Evolutionary conservation across 2,113 vertebrate genomes (phyloP).

Genomic region (Sinocyclocheilus grahami): DNA sequence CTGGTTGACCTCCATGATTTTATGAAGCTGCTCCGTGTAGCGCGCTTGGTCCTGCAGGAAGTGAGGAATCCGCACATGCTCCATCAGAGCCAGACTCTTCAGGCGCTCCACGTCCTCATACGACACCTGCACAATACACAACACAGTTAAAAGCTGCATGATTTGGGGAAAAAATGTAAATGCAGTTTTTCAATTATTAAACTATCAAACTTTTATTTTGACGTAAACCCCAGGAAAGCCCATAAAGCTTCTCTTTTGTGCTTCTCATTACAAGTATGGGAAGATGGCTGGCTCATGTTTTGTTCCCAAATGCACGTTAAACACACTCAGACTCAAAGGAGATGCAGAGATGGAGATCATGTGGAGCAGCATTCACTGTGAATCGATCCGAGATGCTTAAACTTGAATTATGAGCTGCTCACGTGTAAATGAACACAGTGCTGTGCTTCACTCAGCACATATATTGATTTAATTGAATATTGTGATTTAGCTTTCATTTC

Average conservation of each 20-base stretch:
- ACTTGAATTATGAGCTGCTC: neutral
- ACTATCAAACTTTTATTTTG: neutral
- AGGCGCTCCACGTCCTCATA: constrained; percentile 91
- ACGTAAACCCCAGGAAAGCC: neutral
- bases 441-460: no score
- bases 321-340: neutral
- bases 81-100: constrained; percentile 79
- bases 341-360: neutral
- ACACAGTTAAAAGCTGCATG: neutral
- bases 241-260: neutral
- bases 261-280: neutral
- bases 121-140: constrained; percentile 77
- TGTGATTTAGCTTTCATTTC: neutral
- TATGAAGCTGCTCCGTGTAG: constrained; percentile 86
- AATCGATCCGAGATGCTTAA: neutral
- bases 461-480: neutral
- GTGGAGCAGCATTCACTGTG: neutral
- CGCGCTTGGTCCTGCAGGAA: constrained; percentile 85
- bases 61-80: constrained; percentile 87
- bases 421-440: no score
- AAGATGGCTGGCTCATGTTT: neutral
- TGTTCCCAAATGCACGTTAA: neutral
- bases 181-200: neutral
- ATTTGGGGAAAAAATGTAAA: neutral
- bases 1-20: constrained; percentile 91